Percentiles rank a stretch among this genome's conserved stretches.
phyloP scores from a whole-genome alignment of 2,797 vertebrate species.

The Oryzias sinensis region DNA sequence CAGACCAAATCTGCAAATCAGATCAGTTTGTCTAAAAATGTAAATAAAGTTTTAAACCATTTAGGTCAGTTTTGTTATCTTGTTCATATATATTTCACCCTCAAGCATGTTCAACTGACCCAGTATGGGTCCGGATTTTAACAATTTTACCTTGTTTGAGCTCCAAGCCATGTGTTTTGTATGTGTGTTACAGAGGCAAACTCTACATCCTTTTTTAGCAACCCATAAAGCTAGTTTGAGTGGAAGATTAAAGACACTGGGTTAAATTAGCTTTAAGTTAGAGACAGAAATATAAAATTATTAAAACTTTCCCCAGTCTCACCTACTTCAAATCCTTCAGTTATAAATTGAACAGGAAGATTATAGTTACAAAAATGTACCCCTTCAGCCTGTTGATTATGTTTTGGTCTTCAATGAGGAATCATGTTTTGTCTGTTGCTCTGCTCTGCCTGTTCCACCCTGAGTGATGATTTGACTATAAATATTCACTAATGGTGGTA shows the following conservation, averaged over 20 bases:
- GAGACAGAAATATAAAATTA: neutral
- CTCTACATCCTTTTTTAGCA: neutral
- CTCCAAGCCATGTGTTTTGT: neutral
- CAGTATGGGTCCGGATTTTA: too few species aligned
- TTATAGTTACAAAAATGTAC: too few species aligned
- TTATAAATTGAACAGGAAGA: too few species aligned
- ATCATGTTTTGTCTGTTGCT: neutral
- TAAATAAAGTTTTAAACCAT: too few species aligned
- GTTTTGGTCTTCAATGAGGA: neutral
- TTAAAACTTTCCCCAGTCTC: neutral
- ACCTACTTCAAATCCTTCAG: neutral
- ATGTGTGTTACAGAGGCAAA: neutral
- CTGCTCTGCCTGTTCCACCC: neutral
- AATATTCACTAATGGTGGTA: conserved; percentile 25
- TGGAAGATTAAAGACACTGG: neutral
- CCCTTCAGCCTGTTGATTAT: too few species aligned
- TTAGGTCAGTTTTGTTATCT: too few species aligned
- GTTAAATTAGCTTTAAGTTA: neutral
- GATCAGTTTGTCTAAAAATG: too few species aligned
- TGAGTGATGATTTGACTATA: conserved; percentile 47
- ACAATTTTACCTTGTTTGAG: neutral
- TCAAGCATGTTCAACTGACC: too few species aligned
- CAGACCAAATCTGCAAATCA: too few species aligned
- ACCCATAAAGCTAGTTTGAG: neutral
- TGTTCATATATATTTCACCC: too few species aligned